Base-by-base conservation (phyloP, 2,113 vertebrate genomes). In the Budorcas taxicolor region DNA sequence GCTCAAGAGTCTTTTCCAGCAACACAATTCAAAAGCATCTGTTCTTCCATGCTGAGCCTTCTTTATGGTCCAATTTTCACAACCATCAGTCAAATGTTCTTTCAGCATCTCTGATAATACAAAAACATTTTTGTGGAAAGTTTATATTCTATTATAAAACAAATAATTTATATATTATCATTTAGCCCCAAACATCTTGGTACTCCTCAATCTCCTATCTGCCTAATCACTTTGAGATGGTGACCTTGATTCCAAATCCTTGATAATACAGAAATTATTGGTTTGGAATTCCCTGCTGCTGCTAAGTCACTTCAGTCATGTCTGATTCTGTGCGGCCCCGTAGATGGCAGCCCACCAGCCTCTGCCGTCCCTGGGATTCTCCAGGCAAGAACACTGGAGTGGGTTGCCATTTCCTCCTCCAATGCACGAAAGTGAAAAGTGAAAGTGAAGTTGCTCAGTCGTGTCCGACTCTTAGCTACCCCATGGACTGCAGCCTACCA, bases 251-350 rank as follows among this genome's bases (percentile, higher is more conserved):
- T 94, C 40, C n/a, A 93, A 36, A 80, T 33, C 19, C 62, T 53
- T 60, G 55, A 50, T 80, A 81, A 88, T 16, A n/a, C 5, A 93
- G 36, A 84, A 95, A 88, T 45, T 15, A 55, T 13, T 0, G 1
- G 0, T 36, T 86, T 55, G 71, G 17, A 53, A 96, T 81, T 88
- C 29, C 25, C 17, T 64, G 58, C 12, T 29, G 27, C 58, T 60
- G 58, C 27, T 60, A 60, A 60, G 27, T 60, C 12, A 0, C 5
- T 60, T 60, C 25, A 60, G 58, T 60, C 27, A 0, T 60, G 27
- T 29, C 11, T 0, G 1, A 29, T 1, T 60, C 27, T 60, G 5
- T 60, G 58, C 0, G 5, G 6, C 58, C 2, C 58, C 11, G 29
- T 12, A 14, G 27, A 60, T 0, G 12, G 58, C 58, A 60, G 58